A percentile compares a stretch with the other conserved stretches of the same genome.
These are phyloP conservation scores for Saguinus imperator DNA, from an alignment of 2,113 vertebrate genomes.

Conservation along the genomic window DNA sequence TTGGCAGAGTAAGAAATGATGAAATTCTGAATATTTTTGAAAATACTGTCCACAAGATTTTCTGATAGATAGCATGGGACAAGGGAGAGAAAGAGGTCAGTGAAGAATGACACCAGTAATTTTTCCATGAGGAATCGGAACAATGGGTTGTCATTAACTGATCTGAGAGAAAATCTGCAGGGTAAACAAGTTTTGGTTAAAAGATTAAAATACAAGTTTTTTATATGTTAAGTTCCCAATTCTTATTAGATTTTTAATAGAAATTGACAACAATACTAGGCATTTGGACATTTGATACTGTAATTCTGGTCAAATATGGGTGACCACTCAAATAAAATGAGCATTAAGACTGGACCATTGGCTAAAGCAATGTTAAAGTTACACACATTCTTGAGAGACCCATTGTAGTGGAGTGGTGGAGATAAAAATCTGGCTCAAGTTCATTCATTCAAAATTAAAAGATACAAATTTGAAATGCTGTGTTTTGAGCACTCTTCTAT, in stretches of 20 bases:
- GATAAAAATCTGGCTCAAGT: not conserved
- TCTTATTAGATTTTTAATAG: not conserved
- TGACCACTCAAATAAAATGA: not conserved
- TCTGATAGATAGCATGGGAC: not conserved
- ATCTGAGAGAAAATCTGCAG: not conserved
- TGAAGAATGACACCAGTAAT: not conserved
- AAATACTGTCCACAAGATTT: not conserved
- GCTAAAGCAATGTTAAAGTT: not conserved
- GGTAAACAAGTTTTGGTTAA: not conserved
- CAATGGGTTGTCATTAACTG: not conserved
- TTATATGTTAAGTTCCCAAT: not conserved
- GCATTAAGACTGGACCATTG: not conserved
- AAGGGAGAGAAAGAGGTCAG: not conserved
- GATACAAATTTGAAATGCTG: not conserved
- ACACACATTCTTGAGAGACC: not conserved
- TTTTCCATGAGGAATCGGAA: not conserved
- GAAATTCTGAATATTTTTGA: not conserved
- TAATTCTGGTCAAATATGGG: not conserved
- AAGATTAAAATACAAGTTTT: not conserved
- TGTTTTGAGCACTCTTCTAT: not conserved
- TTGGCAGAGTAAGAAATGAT: not conserved
- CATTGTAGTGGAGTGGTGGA: not conserved
- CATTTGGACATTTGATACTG: not conserved
- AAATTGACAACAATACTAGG: not conserved
- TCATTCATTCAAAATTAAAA: not conserved